Evolutionary conservation across 2,113 vertebrate species (phyloP), one percentile per base, ranked within the genome.

Genomic region (Willisornis vidua): DNA sequence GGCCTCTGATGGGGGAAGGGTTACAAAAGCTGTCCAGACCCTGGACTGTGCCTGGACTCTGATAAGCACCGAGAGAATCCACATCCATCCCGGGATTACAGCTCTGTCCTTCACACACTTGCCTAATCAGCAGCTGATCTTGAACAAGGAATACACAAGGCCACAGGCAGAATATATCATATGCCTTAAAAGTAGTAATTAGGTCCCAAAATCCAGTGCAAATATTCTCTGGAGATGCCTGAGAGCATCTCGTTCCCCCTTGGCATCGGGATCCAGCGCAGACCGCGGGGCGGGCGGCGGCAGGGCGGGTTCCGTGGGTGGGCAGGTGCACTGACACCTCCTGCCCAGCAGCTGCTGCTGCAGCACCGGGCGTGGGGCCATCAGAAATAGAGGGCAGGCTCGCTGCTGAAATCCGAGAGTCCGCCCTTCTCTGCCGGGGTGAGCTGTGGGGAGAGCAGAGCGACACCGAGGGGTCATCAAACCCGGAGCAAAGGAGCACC

Each of bases 331-430:
- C 66, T 78, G 94, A 41, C 85, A 8, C 4, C 0, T 20, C 77
- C 12, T 31, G 81, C 51, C 94, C 95, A 66, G 94, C 85, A 94
- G 94, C 90, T 1, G 72, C 91, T 89, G 96, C 96, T 96, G 95
- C 87, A 88, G 95, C 48, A 67, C 16, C 10, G 59, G 5, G 4
- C 52, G 63, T 51, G 86, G 19, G 85, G 61, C 11, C 6, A 62
- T 99, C 98, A 99, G 97, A 99, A 99, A 86, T 99, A 99, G 33
- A 99, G 99, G 13, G 99, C 99, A 2, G 99, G 99, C 92, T 99
- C 99, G 8, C 99, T 99, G 97, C 99, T 99, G 98, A 99, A 99
- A 98, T 99, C 99, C 0, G 99, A 98, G 70, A 99, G 98, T 9
- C 98, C 98, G 5, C 98, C 98, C 97, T 98, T 98, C 92, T 99